Evolutionary conservation across 2,113 vertebrate species (phyloP), one percentile per base, ranked within the genome.

Genomic region (Tamias sibiricus): DNA sequence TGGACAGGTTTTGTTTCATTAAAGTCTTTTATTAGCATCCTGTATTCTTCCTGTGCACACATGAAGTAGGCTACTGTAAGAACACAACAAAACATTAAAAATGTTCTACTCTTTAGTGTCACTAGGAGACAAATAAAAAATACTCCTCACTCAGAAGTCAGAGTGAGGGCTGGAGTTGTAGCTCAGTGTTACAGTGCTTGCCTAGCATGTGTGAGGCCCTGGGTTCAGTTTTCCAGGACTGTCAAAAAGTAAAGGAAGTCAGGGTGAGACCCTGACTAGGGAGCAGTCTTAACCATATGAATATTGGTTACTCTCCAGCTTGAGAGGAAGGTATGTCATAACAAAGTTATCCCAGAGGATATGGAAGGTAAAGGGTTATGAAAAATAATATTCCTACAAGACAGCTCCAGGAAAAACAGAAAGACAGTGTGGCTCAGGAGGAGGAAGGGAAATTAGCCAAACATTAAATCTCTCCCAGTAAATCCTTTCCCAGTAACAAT

Each of bases 1-100:
- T 88, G n/a, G n/a, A 44, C 24, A 81, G 74, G 6, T 91, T 94
- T 92, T 90, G 54, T 2, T 92, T 97, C 47, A 92, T 57, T 74
- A 89, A 96, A 95, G 64, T 90, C 52, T 40, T 94, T 71, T 64
- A 62, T 75, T 83, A 87, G 30, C 20, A 91, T 91, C 28, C 47
- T 52, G 49, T 16, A 52, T 16, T 52, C 49, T 52, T 52, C 49
- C 49, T 88, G 47, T 68, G 47, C 20, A 40, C 71, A 88, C 80
- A 20, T 76, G 28, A 75, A 89, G 12, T 84, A 35, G 24, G 49
- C 20, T 82, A 2, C 40, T 91, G 59, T 72, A 90, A 83, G 17
- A 22, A 57, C 47, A 62, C 17, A 69, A 37, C 19, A 86, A 57
- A 62, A 44, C 64, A 77, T 72, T 13, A 64, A 59, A 92, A 85